These are phyloP conservation scores for Drosophila mettleri DNA, from an alignment of 2,888 invertebrate genomes.

Conservation along the genomic window DNA sequence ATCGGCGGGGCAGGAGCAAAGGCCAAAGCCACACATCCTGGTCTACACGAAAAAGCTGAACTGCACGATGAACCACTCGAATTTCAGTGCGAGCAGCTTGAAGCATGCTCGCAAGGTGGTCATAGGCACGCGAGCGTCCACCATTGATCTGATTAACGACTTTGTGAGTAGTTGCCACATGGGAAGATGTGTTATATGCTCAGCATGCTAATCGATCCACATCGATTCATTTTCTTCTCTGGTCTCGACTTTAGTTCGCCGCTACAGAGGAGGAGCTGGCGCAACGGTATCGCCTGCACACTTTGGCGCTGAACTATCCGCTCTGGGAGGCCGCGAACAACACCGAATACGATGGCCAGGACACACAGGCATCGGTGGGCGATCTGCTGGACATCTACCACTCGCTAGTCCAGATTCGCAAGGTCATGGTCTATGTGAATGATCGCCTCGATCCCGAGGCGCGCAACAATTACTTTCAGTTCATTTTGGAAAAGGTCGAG, in stretches of 20 bases:
- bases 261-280: neutral
- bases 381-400: conserved; percentile 58
- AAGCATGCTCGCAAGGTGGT: neutral
- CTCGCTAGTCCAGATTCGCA: conserved; percentile 47
- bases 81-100: neutral
- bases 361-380: neutral
- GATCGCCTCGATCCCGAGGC: rapidly evolving
- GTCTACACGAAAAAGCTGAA: neutral
- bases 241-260: neutral
- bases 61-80: neutral
- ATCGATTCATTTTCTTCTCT: neutral
- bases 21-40: rapidly evolving
- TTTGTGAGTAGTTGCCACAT: neutral
- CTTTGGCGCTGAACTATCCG: conserved; percentile 25
- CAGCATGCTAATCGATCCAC: neutral
- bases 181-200: no score
- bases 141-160: neutral
- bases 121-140: neutral
- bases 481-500: neutral
- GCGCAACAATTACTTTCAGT: neutral
- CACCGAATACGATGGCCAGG: neutral
- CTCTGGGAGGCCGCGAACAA: conserved; percentile 9
- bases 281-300: neutral
- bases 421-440: conserved; percentile 1
- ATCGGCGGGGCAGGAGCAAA: conserved; percentile 43